phyloP scores from a whole-genome alignment of 2,113 vertebrate genomes.

The Chitala chitala region DNA sequence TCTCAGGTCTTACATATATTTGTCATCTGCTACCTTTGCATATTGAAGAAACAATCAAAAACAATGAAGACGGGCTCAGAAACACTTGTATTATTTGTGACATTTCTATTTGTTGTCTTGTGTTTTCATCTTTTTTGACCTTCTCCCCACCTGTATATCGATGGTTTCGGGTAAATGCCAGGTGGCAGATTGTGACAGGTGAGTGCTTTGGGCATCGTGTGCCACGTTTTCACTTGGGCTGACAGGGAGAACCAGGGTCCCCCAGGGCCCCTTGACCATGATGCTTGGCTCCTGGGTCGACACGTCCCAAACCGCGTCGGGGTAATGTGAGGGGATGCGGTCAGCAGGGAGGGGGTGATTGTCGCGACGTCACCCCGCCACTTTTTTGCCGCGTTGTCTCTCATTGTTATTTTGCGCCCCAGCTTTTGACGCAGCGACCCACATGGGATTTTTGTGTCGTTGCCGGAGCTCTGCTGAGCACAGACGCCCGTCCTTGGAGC shows the following conservation, averaged over 20 bases:
- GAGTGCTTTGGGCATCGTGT: neutral
- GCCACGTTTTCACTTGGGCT: neutral
- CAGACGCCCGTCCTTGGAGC: constrained; percentile 34
- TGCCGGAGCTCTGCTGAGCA: neutral
- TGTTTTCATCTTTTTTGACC: constrained; percentile 1
- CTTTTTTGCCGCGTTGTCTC: neutral
- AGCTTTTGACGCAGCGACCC: neutral
- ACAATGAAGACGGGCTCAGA: no score
- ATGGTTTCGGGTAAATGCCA: constrained; percentile 15
- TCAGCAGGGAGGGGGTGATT: neutral
- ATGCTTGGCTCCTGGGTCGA: neutral
- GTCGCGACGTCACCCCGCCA: neutral
- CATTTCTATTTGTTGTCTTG: no score
- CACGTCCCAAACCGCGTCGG: neutral
- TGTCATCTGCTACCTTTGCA: no score
- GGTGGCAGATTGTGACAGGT: constrained; percentile 14
- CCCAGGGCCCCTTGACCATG: neutral
- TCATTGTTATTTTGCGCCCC: neutral
- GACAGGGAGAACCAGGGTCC: neutral
- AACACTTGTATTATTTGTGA: no score
- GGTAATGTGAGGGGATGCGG: constrained; percentile 16
- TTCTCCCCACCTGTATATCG: neutral
- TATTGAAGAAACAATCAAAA: no score
- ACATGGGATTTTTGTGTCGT: no score
- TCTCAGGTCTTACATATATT: no score